phyloP scores from a whole-genome alignment of 1,140 invertebrate species.

The Hypothenemus hampei region DNA sequence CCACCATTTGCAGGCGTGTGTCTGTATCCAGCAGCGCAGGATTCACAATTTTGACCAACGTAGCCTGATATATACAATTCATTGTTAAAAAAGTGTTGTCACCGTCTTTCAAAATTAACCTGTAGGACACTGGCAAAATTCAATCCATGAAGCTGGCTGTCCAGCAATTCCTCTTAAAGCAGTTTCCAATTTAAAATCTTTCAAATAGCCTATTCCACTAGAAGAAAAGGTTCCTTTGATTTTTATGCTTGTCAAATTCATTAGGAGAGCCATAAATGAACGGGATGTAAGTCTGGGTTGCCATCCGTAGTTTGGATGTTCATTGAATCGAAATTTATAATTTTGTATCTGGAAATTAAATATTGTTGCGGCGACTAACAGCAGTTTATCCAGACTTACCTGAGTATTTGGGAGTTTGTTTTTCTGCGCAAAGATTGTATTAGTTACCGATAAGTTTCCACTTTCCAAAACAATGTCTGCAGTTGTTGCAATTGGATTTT shows the following conservation, averaged over 20 bases:
- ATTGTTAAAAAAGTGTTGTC: no score
- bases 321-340: slow-evolving; percentile 83
- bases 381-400: slow-evolving; percentile 42
- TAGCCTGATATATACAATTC: slow-evolving; percentile 57
- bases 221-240: slow-evolving; percentile 87
- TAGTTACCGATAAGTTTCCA: slow-evolving; percentile 58
- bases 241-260: slow-evolving; percentile 91
- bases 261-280: slow-evolving; percentile 86
- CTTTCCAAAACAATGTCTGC: slow-evolving; percentile 89
- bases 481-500: slow-evolving; percentile 60
- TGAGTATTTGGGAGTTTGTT: slow-evolving; percentile 74
- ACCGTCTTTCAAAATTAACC: no score
- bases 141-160: slow-evolving; percentile 83
- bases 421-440: slow-evolving; percentile 88
- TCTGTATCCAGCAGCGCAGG: slow-evolving; percentile 88
- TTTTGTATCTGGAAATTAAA: slow-evolving; percentile 49
- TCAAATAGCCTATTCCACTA: slow-evolving; percentile 81
- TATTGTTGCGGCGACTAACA: background rate
- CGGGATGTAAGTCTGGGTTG: slow-evolving; percentile 76
- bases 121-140: slow-evolving; percentile 87
- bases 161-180: slow-evolving; percentile 79
- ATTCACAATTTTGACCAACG: slow-evolving; percentile 94
- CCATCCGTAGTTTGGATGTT: slow-evolving; percentile 88
- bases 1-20: slow-evolving; percentile 80
- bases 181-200: slow-evolving; percentile 82